Conservation (phyloP, 2,888 invertebrate species). For the Dromius quadrimaculatus region DNA sequence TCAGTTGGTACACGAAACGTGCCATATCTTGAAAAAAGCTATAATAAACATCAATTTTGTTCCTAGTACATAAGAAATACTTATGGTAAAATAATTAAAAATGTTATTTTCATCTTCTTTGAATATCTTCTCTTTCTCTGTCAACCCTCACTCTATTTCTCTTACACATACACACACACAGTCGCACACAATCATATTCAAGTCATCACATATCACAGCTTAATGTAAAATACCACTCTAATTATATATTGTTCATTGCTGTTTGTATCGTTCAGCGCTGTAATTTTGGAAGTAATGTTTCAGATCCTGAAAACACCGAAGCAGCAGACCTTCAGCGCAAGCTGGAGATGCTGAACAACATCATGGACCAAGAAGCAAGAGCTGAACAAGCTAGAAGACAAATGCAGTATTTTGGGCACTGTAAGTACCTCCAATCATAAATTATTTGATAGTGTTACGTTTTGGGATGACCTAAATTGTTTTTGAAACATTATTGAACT, state of each 20-base stretch:
- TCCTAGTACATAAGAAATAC: too few relatives aligned
- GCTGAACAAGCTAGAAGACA: slow-evolving; percentile 83
- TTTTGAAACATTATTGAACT: too few relatives aligned
- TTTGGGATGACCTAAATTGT: too few relatives aligned
- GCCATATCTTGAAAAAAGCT: too few relatives aligned
- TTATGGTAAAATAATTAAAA: too few relatives aligned
- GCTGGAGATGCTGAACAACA: slow-evolving; percentile 89
- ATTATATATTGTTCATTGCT: neutral
- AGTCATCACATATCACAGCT: slow-evolving; percentile 11
- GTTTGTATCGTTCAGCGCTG: neutral
- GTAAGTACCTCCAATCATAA: too few relatives aligned
- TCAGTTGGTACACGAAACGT: too few relatives aligned
- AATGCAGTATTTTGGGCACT: slow-evolving; percentile 85
- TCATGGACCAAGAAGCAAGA: slow-evolving; percentile 87
- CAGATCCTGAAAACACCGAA: slow-evolving; percentile 89
- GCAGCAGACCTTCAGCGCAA: slow-evolving; percentile 91
- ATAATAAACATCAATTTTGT: too few relatives aligned
- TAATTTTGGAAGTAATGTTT: slow-evolving; percentile 57
- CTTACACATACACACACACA: neutral
- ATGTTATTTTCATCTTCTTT: too few relatives aligned
- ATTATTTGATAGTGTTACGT: too few relatives aligned
- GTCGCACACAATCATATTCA: neutral
- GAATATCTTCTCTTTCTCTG: too few relatives aligned
- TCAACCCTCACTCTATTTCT: neutral
- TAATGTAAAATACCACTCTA: neutral